Conservation (phyloP, 2,888 invertebrate genomes). For the Agrochola macilenta region DNA sequence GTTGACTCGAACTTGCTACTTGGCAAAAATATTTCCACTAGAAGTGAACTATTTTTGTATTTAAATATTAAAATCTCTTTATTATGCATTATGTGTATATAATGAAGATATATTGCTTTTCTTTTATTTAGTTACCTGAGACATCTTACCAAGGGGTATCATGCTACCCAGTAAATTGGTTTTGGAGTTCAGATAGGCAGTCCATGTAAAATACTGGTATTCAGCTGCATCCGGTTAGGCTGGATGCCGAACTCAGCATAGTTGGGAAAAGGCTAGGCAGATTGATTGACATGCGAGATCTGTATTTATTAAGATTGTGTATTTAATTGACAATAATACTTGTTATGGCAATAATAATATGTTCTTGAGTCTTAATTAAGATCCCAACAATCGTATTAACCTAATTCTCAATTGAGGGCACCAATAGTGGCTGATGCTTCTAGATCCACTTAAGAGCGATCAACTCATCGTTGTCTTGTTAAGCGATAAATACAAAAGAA, state of each 20-base stretch:
- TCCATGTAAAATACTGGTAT: not conserved
- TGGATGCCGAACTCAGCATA: not conserved
- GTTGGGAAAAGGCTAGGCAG: not conserved
- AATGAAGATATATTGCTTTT: constrained; percentile 75
- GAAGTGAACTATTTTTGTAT: constrained; percentile 88
- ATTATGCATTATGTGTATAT: constrained; percentile 86
- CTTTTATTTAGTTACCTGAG: not conserved
- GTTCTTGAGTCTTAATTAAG: not conserved
- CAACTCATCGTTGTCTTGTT: not conserved
- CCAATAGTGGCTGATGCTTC: not conserved
- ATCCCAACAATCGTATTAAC: not conserved
- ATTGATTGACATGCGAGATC: not conserved
- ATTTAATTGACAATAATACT: not conserved
- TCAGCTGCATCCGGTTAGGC: too few relatives aligned
- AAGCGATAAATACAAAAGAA: not conserved
- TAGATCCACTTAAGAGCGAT: not conserved
- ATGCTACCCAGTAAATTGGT: not conserved
- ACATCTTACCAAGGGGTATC: not conserved
- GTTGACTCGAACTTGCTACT: constrained; percentile 90
- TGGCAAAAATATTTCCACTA: constrained; percentile 90
- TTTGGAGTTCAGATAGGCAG: not conserved
- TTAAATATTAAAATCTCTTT: constrained; percentile 90
- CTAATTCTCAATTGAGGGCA: not conserved
- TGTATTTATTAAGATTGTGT: not conserved
- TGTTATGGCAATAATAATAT: not conserved